These are phyloP conservation scores for Zaprionus capensis DNA, from an alignment of 1,140 invertebrate species.

Conservation along the genomic window DNA sequence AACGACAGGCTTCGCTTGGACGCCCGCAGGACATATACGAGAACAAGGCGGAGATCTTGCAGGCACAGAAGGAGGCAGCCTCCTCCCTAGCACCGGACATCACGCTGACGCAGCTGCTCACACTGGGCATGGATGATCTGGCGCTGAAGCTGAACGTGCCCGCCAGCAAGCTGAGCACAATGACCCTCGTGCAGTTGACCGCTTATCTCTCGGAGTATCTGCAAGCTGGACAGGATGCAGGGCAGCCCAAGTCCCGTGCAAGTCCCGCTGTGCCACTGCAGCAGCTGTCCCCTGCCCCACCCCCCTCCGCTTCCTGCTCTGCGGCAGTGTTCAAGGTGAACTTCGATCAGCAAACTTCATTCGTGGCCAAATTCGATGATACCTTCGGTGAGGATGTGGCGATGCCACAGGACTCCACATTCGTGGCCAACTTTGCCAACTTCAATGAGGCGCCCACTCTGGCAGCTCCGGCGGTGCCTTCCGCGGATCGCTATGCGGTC, in stretches of 20 bases:
- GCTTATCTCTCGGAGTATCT: slow-evolving; percentile 89
- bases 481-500: slow-evolving; percentile 91
- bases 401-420: slow-evolving; percentile 49
- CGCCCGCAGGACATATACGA: slow-evolving; percentile 77
- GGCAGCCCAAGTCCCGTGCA: slow-evolving; percentile 31
- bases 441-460: slow-evolving; percentile 84
- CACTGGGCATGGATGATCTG: slow-evolving; percentile 91
- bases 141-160: slow-evolving; percentile 91
- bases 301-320: slow-evolving; percentile 15
- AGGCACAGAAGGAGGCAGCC: slow-evolving; percentile 40
- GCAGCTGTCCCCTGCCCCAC: neutral
- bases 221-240: slow-evolving; percentile 75
- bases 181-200: slow-evolving; percentile 93
- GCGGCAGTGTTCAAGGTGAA: slow-evolving; percentile 86
- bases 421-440: slow-evolving; percentile 88
- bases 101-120: slow-evolving; percentile 92
- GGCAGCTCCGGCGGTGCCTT: slow-evolving; percentile 83
- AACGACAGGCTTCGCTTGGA: slow-evolving; percentile 63
- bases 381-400: slow-evolving; percentile 85
- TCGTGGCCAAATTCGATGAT: slow-evolving; percentile 86
- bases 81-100: slow-evolving; percentile 87
- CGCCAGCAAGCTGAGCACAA: slow-evolving; percentile 90
- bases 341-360: slow-evolving; percentile 85
- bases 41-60: slow-evolving; percentile 77
- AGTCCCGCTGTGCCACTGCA: slow-evolving; percentile 22